Base-by-base conservation (phyloP, 2,113 vertebrate species). In the Atrichornis clamosus region DNA sequence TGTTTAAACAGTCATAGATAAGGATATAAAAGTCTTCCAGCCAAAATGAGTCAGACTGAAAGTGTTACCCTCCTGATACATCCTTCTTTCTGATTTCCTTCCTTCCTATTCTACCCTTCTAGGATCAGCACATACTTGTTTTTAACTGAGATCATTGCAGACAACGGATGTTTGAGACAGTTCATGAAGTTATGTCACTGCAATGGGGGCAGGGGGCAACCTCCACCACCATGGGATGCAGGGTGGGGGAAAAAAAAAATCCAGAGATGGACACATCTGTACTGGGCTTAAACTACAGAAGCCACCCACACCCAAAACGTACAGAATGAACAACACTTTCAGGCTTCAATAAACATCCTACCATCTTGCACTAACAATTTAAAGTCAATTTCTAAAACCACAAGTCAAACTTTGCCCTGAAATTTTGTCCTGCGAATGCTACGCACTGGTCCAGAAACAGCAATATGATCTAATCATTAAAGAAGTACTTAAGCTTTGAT, bases 271-370 rank as follows among this genome's bases (percentile, higher is more conserved):
- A 37, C 26, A 15, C 17, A 50, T 5, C 20, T 14, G 7, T 42
- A 22, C 8, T 15, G 8, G 35, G n/a, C 74, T 97, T 94, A 70
- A 90, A 89, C 59, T 83, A 93, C 69, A 97, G 81, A 68, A 92
- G 44, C 16, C 52, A 69, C 56, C 21, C 92, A 47, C 69, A 95
- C 15, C 19, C 53, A 35, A 46, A 77, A 52, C 14, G 92, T 41
- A 89, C 20, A 56, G 37, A 64, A 82, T 11, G 19, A 14, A 14
- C 39, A 35, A 67, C 22, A 39, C 19, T 83, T 80, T 55, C 69
- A 86, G 59, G 42, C 56, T 87, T 91, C 59, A 75, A 55, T 63
- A 50, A 85, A 24, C 80, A 88, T 59, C n/a, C 37, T 46, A 83
- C 82, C 17, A 84, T 37, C 33, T n/a, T 80, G 53, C 46, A 70